Conservation (phyloP, 2,888 invertebrate species). For the Drosophila bunnanda region DNA sequence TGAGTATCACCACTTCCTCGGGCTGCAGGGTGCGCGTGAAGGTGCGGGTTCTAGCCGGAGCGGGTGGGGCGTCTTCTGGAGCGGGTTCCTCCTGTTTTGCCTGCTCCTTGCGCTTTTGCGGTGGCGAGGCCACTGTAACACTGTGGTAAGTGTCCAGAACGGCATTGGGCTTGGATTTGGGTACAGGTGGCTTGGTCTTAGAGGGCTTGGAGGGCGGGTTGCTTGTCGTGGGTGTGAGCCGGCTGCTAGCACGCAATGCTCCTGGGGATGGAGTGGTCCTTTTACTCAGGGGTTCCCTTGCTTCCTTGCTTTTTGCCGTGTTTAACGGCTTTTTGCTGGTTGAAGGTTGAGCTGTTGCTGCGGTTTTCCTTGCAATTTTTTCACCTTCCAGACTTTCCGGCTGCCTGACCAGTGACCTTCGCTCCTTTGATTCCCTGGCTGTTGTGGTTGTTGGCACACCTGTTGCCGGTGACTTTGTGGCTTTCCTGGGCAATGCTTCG, state of each 20-base stretch:
- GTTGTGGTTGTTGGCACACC: constrained; percentile 36
- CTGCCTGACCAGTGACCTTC: constrained; percentile 45
- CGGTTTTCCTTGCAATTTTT: constrained; percentile 48
- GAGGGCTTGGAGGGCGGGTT: constrained; percentile 8
- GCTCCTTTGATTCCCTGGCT: constrained; percentile 27
- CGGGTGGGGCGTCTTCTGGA: constrained; percentile 10
- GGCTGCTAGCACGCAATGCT: constrained; percentile 48
- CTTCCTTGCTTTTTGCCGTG: constrained; percentile 46
- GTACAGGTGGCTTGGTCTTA: constrained; percentile 11
- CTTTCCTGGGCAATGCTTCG: constrained; percentile 52
- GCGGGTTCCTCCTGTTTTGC: constrained; percentile 42
- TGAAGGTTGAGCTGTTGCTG: constrained; percentile 26
- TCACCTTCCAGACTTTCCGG: constrained; percentile 56
- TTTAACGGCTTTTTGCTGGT: constrained; percentile 47
- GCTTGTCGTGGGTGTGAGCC: constrained; percentile 30
- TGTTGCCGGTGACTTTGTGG: constrained; percentile 56
- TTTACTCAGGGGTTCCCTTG: constrained; percentile 33
- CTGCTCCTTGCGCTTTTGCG: constrained; percentile 72
- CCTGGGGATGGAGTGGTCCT: constrained; percentile 62
- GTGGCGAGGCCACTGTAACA: constrained; percentile 84
- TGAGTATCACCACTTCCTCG: constrained; percentile 79
- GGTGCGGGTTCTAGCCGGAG: constrained; percentile 49
- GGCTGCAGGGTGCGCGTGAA: constrained; percentile 78
- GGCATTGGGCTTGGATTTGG: constrained; percentile 77
- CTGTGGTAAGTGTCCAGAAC: constrained; percentile 83